Conservation (phyloP, 1,140 invertebrate genomes). For the Druon quercuslanigerum region DNA sequence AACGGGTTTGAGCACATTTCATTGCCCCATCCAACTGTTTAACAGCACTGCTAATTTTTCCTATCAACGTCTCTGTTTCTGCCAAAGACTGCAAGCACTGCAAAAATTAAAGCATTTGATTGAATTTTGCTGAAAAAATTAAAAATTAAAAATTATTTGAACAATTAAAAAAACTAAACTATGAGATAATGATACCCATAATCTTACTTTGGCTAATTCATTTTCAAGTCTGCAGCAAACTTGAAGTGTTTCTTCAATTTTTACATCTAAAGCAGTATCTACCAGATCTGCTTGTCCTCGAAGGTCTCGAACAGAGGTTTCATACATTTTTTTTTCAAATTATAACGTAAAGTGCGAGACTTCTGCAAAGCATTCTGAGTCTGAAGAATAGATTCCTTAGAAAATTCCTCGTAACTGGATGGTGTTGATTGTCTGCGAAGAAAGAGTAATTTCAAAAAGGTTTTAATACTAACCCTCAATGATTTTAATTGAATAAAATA, state of each 20-base stretch:
- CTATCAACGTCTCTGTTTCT: constrained; percentile 78
- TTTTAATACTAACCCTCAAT: no score
- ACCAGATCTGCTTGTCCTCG: constrained; percentile 83
- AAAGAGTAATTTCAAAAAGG: neutral
- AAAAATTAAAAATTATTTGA: neutral
- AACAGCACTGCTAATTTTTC: constrained; percentile 77
- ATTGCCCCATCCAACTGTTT: constrained; percentile 81
- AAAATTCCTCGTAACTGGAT: constrained; percentile 82
- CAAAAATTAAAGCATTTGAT: neutral
- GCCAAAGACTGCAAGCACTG: neutral
- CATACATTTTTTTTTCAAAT: constrained; percentile 79
- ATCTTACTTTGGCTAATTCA: neutral
- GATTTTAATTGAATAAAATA: no score
- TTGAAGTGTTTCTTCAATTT: constrained; percentile 80
- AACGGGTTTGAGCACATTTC: constrained; percentile 85
- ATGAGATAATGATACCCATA: neutral
- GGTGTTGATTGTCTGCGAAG: constrained; percentile 78
- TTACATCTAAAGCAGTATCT: constrained; percentile 79
- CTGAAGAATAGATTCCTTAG: constrained; percentile 79
- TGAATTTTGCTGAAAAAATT: neutral
- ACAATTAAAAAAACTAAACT: neutral
- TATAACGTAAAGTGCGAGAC: constrained; percentile 78
- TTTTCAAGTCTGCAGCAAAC: neutral
- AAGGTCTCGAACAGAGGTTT: constrained; percentile 81
- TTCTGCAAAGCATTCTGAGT: constrained; percentile 79